A percentile compares a stretch with the other conserved stretches of the same genome.
Conservation (phyloP, 1,140 invertebrate genomes). For the Cydia pomonella region DNA sequence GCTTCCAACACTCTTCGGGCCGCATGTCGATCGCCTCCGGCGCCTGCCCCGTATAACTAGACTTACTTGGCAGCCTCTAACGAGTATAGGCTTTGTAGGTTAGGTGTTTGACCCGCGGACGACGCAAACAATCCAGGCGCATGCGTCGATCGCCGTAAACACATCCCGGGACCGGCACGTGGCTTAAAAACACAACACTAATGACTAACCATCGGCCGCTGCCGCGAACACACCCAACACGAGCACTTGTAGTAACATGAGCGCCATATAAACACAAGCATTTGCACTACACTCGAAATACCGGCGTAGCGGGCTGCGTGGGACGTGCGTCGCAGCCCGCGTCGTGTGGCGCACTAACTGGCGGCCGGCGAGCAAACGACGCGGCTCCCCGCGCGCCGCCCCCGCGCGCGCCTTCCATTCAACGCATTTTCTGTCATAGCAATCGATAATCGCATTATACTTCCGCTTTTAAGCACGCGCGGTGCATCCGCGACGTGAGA, state of each 20-base stretch:
- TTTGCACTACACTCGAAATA: slow-evolving; percentile 71
- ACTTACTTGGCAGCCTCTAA: slow-evolving; percentile 61
- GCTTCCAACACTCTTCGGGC: not conserved
- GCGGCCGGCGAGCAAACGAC: slow-evolving; percentile 38
- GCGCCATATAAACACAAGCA: slow-evolving; percentile 78
- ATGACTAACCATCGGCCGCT: slow-evolving; percentile 65
- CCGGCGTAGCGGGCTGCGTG: slow-evolving; percentile 67
- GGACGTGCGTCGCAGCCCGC: slow-evolving; percentile 73
- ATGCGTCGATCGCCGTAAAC: slow-evolving; percentile 73
- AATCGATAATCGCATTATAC: slow-evolving; percentile 79
- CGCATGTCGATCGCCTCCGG: not conserved
- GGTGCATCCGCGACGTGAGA: slow-evolving; percentile 53
- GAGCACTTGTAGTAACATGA: slow-evolving; percentile 75
- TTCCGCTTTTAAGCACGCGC: slow-evolving; percentile 73
- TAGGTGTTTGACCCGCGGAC: slow-evolving; percentile 69
- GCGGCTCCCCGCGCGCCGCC: slow-evolving; percentile 39
- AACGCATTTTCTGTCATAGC: slow-evolving; percentile 78
- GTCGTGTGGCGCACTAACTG: slow-evolving; percentile 66
- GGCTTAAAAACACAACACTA: slow-evolving; percentile 55
- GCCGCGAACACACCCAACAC: slow-evolving; percentile 74
- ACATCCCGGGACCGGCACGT: slow-evolving; percentile 62
- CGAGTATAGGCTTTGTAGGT: slow-evolving; percentile 64
- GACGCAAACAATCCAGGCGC: slow-evolving; percentile 67
- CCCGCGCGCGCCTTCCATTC: slow-evolving; percentile 65
- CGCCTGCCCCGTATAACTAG: slow-evolving; percentile 51